These are phyloP conservation scores for Pachycephala philippinensis DNA, from an alignment of 2,113 vertebrate genomes.

Conservation along the genomic window DNA sequence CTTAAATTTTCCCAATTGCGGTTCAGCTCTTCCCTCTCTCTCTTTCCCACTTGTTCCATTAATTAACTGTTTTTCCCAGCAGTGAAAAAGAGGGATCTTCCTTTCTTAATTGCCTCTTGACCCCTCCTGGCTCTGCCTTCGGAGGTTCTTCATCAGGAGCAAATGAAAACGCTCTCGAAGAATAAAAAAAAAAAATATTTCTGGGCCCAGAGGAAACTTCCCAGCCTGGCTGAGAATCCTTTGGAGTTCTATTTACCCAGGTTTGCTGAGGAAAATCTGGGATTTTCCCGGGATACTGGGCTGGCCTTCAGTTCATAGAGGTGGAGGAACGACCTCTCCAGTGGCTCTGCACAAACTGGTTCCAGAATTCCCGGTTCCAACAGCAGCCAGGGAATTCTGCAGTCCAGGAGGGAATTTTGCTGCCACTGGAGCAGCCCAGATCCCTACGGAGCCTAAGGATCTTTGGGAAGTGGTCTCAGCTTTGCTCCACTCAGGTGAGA, in stretches of 20 bases:
- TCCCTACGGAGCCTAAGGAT: accelerated
- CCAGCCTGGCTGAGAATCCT: background rate
- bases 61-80: slow-evolving; percentile 64
- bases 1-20: slow-evolving; percentile 49
- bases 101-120: slow-evolving; percentile 64
- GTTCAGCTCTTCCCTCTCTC: slow-evolving; percentile 29
- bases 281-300: background rate
- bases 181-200: slow-evolving; percentile 17
- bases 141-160: slow-evolving; percentile 47
- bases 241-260: background rate
- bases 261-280: background rate
- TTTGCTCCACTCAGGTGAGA: background rate
- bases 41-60: slow-evolving; percentile 30
- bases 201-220: slow-evolving; percentile 47
- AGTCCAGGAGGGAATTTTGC: accelerated
- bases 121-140: slow-evolving; percentile 50
- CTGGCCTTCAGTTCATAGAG: background rate
- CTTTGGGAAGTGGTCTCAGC: background rate
- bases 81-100: slow-evolving; percentile 51
- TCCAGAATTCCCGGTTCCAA: background rate
- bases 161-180: slow-evolving; percentile 55
- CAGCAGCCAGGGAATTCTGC: background rate
- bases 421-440: background rate
- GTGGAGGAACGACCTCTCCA: background rate
- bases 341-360: background rate